Conservation (phyloP, 2,888 invertebrate species). For the Eilema caniola region DNA sequence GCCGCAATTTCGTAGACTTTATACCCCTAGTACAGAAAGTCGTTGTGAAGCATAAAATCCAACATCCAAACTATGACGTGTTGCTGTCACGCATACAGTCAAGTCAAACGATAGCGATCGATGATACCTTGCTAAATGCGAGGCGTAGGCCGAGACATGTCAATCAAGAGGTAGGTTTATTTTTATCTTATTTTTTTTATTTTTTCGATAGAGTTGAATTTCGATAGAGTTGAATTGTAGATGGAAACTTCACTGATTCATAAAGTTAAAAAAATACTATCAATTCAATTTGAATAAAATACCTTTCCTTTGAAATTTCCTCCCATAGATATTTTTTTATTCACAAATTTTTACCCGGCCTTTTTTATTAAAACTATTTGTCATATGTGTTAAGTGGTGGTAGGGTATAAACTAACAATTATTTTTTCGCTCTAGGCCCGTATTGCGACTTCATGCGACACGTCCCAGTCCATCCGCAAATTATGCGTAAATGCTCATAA, state of each 20-base stretch:
- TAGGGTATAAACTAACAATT: no score
- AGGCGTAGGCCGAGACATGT: constrained; percentile 89
- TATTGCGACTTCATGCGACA: constrained; percentile 80
- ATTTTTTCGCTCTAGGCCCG: constrained; percentile 66
- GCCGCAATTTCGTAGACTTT: constrained; percentile 96
- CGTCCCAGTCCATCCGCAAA: constrained; percentile 92
- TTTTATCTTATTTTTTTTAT: background rate
- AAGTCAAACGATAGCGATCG: constrained; percentile 85
- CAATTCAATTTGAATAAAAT: no score
- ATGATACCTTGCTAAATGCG: constrained; percentile 89
- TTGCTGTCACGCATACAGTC: constrained; percentile 89
- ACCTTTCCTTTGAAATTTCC: no score
- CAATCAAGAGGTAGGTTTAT: constrained; percentile 88
- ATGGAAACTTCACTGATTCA: no score
- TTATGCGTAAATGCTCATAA: constrained; percentile 94
- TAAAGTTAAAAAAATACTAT: no score
- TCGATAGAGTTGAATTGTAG: no score
- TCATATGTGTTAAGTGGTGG: no score
- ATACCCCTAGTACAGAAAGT: constrained; percentile 96
- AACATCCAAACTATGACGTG: constrained; percentile 92
- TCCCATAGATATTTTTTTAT: no score
- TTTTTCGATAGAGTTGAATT: no score
- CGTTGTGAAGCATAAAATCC: constrained; percentile 92
- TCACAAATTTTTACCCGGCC: no score
- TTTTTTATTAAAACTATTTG: no score